These are phyloP conservation scores for Patella ulyssiponensis DNA, from an alignment of 2,888 invertebrate species.

Conservation along the genomic window DNA sequence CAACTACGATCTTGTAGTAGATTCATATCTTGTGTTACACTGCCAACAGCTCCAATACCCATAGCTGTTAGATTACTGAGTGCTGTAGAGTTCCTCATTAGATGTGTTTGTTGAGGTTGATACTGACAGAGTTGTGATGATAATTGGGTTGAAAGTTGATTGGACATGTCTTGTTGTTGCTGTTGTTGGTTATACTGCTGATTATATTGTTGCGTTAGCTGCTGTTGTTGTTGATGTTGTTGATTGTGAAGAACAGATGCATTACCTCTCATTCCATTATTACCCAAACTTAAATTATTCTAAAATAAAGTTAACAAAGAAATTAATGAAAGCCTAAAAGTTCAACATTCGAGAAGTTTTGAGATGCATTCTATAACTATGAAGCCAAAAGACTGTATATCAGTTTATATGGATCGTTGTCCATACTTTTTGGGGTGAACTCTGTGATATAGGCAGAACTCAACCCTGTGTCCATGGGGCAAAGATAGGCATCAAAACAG, in stretches of 20 bases:
- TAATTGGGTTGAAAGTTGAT: background rate
- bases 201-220: background rate
- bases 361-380: too few species aligned
- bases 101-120: constrained; percentile 5
- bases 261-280: constrained; percentile 37
- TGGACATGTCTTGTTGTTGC: constrained; percentile 28
- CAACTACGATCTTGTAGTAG: constrained; percentile 1
- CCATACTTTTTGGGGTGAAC: too few species aligned
- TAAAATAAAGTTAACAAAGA: background rate
- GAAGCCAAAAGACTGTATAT: too few species aligned
- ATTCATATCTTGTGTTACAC: constrained; percentile 4
- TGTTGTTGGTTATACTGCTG: constrained; percentile 12
- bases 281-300: background rate
- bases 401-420: too few species aligned
- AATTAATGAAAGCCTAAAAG: too few species aligned
- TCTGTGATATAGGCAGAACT: too few species aligned
- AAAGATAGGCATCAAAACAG: too few species aligned
- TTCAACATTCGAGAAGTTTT: too few species aligned
- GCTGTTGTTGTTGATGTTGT: constrained; percentile 1
- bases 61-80: constrained; percentile 5
- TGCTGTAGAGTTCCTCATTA: background rate
- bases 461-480: too few species aligned
- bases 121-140: background rate
- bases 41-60: background rate
- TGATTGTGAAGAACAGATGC: constrained; percentile 21